Percentiles rank a stretch among this genome's conserved stretches.
Evolutionary conservation across 2,113 vertebrate species (phyloP).

Genomic region (Indri indri): DNA sequence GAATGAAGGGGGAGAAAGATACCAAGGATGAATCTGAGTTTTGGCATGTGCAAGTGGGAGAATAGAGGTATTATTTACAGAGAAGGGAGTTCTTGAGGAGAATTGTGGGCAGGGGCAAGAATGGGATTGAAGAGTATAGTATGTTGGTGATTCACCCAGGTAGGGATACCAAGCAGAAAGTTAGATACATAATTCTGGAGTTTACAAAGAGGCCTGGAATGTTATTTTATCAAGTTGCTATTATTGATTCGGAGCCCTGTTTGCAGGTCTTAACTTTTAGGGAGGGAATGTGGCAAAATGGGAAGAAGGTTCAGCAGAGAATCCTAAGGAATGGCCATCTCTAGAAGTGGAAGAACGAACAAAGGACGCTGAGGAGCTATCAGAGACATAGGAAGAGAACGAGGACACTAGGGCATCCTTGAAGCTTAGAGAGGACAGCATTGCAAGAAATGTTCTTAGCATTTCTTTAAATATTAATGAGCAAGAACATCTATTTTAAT

Average conservation of each 20-base stretch:
- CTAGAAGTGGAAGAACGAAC: background rate
- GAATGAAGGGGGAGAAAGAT: background rate
- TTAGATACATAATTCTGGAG: background rate
- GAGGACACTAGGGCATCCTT: background rate
- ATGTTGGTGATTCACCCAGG: background rate
- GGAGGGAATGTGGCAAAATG: background rate
- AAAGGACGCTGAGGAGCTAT: background rate
- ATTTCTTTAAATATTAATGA: background rate
- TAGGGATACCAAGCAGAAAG: background rate
- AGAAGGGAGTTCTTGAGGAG: background rate
- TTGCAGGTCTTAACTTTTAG: background rate
- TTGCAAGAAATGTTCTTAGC: background rate
- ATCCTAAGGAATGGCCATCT: background rate
- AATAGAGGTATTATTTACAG: background rate
- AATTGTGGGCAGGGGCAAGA: background rate
- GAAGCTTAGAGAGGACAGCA: background rate
- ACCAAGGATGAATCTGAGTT: background rate
- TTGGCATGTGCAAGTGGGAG: background rate
- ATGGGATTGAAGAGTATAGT: background rate
- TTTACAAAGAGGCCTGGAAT: background rate
- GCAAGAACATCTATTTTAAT: background rate
- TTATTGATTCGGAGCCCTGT: background rate
- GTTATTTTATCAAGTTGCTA: background rate
- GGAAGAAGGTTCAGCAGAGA: background rate
- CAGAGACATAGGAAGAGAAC: background rate